phyloP scores from a whole-genome alignment of 2,797 vertebrate genomes.

The Clarias laeviceps region DNA sequence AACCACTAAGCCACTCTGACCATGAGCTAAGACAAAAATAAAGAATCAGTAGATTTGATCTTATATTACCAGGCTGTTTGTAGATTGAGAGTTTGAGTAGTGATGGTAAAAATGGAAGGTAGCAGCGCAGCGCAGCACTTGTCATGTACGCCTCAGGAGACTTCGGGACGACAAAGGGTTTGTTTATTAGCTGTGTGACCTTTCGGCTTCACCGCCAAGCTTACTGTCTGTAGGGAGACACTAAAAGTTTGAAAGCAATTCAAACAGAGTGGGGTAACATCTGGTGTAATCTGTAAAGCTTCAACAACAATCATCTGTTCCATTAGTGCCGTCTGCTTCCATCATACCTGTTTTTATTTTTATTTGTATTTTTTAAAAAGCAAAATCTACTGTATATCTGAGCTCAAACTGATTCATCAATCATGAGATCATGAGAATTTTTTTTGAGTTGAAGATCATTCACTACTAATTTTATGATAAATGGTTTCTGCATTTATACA shows the following conservation, averaged over 20 bases:
- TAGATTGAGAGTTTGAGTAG: background rate
- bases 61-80: background rate
- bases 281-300: background rate
- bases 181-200: constrained; percentile 5
- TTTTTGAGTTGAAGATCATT: background rate
- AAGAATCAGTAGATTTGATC: no score
- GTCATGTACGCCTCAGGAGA: background rate
- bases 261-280: background rate
- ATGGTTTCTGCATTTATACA: background rate
- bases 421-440: background rate
- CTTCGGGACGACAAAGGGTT: background rate
- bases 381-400: background rate
- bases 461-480: background rate
- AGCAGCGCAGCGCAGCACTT: background rate
- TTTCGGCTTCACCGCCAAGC: background rate
- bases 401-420: background rate
- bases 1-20: background rate
- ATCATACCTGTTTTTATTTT: background rate
- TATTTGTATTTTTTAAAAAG: no score
- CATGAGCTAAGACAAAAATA: background rate
- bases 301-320: background rate
- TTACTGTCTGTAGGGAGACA: background rate
- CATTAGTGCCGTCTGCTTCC: background rate
- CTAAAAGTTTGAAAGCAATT: constrained; percentile 3
- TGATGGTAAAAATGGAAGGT: background rate